phyloP scores from a whole-genome alignment of 2,797 vertebrate species.

The Dendrocincla fuliginosa region DNA sequence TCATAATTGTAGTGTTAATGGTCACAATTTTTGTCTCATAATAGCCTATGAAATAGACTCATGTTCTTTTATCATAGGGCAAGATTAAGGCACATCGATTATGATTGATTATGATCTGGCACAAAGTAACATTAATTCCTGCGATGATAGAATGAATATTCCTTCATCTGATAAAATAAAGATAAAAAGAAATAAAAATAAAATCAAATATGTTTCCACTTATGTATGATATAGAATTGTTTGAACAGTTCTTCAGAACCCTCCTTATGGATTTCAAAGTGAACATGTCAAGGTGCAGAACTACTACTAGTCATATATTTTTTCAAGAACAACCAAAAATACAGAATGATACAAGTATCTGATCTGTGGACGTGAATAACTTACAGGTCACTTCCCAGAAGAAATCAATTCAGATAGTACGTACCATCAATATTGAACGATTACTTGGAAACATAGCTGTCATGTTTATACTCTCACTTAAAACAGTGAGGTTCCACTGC shows the following conservation, averaged over 20 bases:
- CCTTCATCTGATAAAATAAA: neutral
- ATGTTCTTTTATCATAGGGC: neutral
- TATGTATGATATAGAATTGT: neutral
- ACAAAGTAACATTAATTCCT: neutral
- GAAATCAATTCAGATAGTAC: neutral
- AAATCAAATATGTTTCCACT: neutral
- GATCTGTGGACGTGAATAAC: neutral
- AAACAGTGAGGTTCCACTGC: neutral
- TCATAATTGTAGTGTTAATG: neutral
- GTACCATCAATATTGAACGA: rapidly evolving
- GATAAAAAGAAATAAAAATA: neutral
- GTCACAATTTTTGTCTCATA: neutral
- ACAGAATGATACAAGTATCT: neutral
- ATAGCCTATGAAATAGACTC: neutral
- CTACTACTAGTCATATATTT: neutral
- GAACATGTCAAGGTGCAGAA: neutral
- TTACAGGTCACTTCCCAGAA: neutral
- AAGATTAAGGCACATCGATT: neutral
- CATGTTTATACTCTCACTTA: neutral
- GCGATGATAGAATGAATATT: neutral
- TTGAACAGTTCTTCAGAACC: neutral
- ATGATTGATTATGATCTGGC: neutral
- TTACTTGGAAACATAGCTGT: neutral
- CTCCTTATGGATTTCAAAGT: neutral
- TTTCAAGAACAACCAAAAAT: neutral